Percentiles rank a stretch among this genome's conserved stretches.
These are phyloP conservation scores for Vidua chalybeata DNA, from an alignment of 2,113 vertebrate genomes.

Conservation along the genomic window DNA sequence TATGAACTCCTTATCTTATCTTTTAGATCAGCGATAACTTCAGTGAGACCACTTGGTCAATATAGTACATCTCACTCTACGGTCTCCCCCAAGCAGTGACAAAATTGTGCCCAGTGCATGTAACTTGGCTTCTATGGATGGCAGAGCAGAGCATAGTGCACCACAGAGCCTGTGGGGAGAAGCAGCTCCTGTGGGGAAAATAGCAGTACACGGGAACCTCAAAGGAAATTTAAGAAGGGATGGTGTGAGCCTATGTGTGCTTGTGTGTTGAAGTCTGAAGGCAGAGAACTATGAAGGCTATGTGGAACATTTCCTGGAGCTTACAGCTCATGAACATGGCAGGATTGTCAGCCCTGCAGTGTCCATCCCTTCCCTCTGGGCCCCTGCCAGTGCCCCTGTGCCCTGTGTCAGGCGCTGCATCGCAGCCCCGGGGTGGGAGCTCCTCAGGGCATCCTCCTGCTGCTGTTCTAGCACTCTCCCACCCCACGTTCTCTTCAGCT, in stretches of 20 bases:
- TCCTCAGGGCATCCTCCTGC: not conserved
- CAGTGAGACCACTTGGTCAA: not conserved
- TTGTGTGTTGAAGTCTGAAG: not conserved
- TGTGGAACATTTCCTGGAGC: conserved; percentile 65
- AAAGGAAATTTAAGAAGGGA: conserved; percentile 40
- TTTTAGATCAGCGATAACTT: not conserved
- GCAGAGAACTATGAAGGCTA: conserved; percentile 55
- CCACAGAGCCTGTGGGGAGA: not conserved
- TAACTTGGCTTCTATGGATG: not conserved
- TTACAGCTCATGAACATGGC: conserved; percentile 30
- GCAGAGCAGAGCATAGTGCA: not conserved
- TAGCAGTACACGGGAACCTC: not conserved
- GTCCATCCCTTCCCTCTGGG: conserved; percentile 3
- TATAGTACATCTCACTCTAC: not conserved
- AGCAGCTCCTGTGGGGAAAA: not conserved
- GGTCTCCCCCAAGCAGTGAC: not conserved
- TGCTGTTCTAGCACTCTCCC: accelerated
- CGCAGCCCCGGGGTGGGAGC: not conserved
- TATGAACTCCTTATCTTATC: not conserved
- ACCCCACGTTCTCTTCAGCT: not conserved
- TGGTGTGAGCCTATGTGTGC: not conserved
- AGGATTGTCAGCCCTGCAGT: conserved; percentile 2
- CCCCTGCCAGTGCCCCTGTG: not conserved
- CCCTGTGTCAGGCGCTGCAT: accelerated
- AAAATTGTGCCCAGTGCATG: not conserved